Evolutionary conservation across 2,113 vertebrate species (phyloP).

Genomic region (Corythoichthys haematopterus): DNA sequence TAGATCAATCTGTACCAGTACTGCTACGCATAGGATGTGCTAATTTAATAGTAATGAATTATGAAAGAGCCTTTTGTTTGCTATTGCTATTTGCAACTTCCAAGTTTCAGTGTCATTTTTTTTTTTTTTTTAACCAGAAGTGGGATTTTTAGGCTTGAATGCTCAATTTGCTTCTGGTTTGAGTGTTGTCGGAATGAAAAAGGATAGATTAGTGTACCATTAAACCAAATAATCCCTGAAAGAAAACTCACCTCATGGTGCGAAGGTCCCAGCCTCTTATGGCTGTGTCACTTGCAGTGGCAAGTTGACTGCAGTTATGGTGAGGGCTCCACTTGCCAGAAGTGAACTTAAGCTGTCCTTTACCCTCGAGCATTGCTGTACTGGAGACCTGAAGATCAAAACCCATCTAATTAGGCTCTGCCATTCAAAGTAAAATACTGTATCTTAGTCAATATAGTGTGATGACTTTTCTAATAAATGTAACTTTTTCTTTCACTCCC

Average conservation of each 20-base stretch:
- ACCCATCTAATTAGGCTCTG: constrained; percentile 16
- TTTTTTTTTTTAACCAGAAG: not conserved
- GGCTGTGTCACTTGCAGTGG: constrained; percentile 88
- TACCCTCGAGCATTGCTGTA: constrained; percentile 86
- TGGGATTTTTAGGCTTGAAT: not conserved
- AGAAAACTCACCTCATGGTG: constrained; percentile 82
- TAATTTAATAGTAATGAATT: not conserved
- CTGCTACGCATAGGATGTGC: not conserved
- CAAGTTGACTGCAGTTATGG: constrained; percentile 92
- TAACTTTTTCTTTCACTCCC: not conserved
- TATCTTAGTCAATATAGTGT: not conserved
- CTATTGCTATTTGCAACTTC: not conserved
- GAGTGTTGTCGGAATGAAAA: not conserved
- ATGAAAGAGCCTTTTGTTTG: not conserved
- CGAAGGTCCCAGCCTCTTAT: constrained; percentile 94
- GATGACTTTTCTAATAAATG: not conserved
- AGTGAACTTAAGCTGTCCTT: constrained; percentile 94
- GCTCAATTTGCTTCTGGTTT: not conserved
- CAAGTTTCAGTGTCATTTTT: not conserved
- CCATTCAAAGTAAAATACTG: constrained; percentile 12
- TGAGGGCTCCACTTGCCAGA: constrained; percentile 94
- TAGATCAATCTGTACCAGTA: not conserved
- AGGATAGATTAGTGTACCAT: not conserved
- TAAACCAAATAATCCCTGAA: not conserved
- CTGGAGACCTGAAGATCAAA: constrained; percentile 77